phyloP scores from a whole-genome alignment of 1,140 invertebrate species.

The Araneus ventricosus region DNA sequence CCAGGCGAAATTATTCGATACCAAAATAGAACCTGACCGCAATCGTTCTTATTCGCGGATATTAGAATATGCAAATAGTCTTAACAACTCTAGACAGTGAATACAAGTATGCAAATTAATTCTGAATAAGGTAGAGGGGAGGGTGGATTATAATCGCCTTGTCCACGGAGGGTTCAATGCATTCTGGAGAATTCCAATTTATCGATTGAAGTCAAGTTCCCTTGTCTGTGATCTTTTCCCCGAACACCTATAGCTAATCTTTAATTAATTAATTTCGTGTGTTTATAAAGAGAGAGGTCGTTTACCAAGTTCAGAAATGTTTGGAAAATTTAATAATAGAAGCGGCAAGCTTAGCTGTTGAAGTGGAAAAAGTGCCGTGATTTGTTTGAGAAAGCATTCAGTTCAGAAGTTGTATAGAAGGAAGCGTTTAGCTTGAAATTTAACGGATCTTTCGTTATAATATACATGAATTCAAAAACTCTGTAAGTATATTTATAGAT shows the following conservation, averaged over 20 bases:
- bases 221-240: slow-evolving; percentile 3
- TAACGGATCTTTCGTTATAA: too few relatives aligned
- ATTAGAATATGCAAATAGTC: not conserved
- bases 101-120: slow-evolving; percentile 23
- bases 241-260: not conserved
- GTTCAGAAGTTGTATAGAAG: too few relatives aligned
- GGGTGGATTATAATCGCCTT: not conserved
- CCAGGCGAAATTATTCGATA: not conserved
- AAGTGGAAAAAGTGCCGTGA: not conserved
- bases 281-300: not conserved
- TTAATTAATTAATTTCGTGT: slow-evolving; percentile 42
- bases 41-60: not conserved
- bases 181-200: not conserved
- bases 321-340: not conserved
- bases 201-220: not conserved
- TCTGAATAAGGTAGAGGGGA: not conserved
- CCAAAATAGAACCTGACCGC: not conserved
- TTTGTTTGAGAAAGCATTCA: not conserved
- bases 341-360: not conserved
- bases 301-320: not conserved
- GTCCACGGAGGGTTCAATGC: not conserved
- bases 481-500: too few relatives aligned
- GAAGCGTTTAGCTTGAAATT: too few relatives aligned
- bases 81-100: not conserved
- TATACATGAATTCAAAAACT: too few relatives aligned